Percentiles rank a stretch among this genome's conserved stretches.
phyloP scores from a whole-genome alignment of 2,888 invertebrate species.

The Muscina levida region DNA sequence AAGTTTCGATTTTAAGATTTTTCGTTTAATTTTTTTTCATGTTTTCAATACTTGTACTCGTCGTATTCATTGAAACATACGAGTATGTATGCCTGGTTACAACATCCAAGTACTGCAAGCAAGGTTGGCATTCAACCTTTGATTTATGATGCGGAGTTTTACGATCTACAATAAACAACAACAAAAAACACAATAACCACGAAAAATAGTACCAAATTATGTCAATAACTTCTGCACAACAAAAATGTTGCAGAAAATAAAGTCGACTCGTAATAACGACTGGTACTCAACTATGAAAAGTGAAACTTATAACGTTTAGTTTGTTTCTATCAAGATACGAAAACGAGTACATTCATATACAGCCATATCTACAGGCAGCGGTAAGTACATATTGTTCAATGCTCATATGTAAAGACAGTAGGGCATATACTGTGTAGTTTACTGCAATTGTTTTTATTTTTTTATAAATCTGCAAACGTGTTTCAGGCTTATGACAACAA shows the following conservation, averaged over 20 bases:
- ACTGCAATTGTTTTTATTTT: background rate
- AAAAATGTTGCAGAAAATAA: conserved; percentile 8
- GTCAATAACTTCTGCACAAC: conserved; percentile 17
- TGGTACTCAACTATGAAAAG: conserved; percentile 11
- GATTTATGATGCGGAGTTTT: background rate
- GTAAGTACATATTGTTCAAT: background rate
- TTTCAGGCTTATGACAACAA: background rate
- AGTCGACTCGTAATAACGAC: background rate
- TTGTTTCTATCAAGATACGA: background rate
- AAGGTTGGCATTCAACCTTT: conserved; percentile 20
- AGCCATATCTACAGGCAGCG: background rate
- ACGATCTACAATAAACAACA: background rate
- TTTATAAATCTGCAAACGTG: background rate
- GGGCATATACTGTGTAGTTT: too few relatives aligned
- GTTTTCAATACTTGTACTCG: too few relatives aligned
- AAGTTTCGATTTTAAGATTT: too few relatives aligned
- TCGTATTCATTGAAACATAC: too few relatives aligned
- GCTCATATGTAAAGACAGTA: background rate
- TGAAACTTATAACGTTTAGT: conserved; percentile 9
- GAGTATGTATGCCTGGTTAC: background rate
- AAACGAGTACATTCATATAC: conserved; percentile 5
- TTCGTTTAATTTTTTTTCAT: too few relatives aligned
- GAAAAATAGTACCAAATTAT: conserved; percentile 8
- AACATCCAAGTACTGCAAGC: conserved; percentile 19
- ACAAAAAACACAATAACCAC: background rate